A percentile compares a stretch with the other conserved stretches of the same genome.
These are phyloP conservation scores for Phania funesta DNA, from an alignment of 2,888 invertebrate species.

Conservation along the genomic window DNA sequence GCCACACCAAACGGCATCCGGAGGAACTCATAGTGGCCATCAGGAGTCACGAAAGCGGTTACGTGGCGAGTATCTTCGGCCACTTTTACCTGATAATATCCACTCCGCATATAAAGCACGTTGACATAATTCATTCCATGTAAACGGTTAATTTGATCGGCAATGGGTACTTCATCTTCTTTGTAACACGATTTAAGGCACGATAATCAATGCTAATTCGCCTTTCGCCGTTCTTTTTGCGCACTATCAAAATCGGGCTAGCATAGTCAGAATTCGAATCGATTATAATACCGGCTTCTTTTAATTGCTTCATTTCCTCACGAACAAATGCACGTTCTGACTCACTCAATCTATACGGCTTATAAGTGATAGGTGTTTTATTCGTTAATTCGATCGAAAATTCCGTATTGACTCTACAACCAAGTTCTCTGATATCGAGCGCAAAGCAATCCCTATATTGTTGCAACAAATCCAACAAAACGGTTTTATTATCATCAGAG, in stretches of 20 bases:
- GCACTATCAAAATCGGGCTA: background rate
- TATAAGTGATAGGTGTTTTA: slow-evolving; percentile 2
- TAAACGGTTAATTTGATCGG: background rate
- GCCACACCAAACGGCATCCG: background rate
- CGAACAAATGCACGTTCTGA: background rate
- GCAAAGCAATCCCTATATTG: background rate
- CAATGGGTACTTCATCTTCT: background rate
- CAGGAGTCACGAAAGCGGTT: background rate
- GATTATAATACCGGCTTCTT: slow-evolving; percentile 8
- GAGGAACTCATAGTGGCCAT: background rate
- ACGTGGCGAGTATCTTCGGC: background rate
- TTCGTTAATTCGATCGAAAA: background rate
- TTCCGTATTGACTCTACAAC: background rate
- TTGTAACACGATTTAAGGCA: background rate
- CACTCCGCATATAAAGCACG: background rate
- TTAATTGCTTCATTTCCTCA: background rate
- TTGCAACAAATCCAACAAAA: background rate
- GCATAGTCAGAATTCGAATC: background rate
- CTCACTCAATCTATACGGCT: slow-evolving; percentile 3
- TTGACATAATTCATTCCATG: background rate
- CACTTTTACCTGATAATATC: background rate
- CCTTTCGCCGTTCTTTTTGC: slow-evolving; percentile 28
- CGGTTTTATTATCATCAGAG: background rate
- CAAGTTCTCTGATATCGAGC: slow-evolving; percentile 1
- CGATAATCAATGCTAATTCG: background rate